These are phyloP conservation scores for Copidosoma aretas DNA, from an alignment of 2,888 invertebrate genomes.

Conservation along the genomic window DNA sequence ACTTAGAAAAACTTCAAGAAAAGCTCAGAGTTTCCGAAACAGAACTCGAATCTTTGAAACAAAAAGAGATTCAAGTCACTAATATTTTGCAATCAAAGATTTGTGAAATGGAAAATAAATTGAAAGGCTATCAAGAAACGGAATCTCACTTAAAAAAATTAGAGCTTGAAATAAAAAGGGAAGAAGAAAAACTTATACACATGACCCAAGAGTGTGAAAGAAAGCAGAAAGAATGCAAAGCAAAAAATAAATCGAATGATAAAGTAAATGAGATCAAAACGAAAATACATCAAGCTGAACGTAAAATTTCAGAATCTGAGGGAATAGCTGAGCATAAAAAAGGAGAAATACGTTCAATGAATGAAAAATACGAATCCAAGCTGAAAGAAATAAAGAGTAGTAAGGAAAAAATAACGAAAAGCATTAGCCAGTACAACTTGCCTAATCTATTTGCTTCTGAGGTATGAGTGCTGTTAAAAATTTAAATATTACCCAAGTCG, in stretches of 20 bases:
- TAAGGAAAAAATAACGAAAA: constrained; percentile 2
- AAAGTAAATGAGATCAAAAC: constrained; percentile 20
- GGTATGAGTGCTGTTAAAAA: constrained; percentile 24
- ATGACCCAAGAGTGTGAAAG: constrained; percentile 10
- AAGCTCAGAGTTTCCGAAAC: constrained; percentile 19
- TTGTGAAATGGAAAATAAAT: constrained; percentile 20
- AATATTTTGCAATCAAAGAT: constrained; percentile 31
- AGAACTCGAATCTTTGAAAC: constrained; percentile 18
- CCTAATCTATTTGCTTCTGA: constrained; percentile 26
- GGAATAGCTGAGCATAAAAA: constrained; percentile 18
- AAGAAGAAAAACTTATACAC: constrained; percentile 16
- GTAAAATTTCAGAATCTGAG: constrained; percentile 9
- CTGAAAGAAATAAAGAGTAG: constrained; percentile 12
- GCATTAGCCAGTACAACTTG: constrained; percentile 10
- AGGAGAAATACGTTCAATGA: constrained; percentile 21
- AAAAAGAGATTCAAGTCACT: constrained; percentile 23
- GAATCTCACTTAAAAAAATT: constrained; percentile 14
- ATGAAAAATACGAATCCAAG: constrained; percentile 12
- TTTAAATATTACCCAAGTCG: background rate
- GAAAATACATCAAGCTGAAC: constrained; percentile 15
- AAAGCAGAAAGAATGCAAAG: constrained; percentile 7
- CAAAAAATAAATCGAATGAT: constrained; percentile 22
- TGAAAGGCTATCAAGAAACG: constrained; percentile 23
- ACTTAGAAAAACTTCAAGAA: constrained; percentile 21
- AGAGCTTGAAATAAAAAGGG: constrained; percentile 20